Percentiles rank a stretch among this genome's conserved stretches.
Evolutionary conservation across 2,113 vertebrate genomes (phyloP).

Genomic region (Nothobranchius kuhntae): DNA sequence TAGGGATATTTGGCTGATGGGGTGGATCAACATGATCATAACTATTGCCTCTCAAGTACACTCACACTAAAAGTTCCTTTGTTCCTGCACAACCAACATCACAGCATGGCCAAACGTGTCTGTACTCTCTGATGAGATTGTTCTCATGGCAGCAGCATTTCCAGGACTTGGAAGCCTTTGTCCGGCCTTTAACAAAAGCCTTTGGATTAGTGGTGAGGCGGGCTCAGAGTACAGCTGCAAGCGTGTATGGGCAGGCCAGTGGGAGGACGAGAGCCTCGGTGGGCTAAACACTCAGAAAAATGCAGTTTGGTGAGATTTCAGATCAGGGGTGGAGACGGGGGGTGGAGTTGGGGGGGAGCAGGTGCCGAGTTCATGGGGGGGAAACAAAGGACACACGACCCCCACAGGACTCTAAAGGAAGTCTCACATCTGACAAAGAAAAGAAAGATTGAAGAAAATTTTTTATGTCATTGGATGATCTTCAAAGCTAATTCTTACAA

Average conservation of each 20-base stretch:
- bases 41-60: background rate
- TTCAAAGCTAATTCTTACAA: background rate
- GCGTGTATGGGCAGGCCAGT: conserved; percentile 77
- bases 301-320: conserved; percentile 81
- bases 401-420: background rate
- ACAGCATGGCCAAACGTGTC: conserved; percentile 29
- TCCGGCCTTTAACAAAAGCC: conserved; percentile 71
- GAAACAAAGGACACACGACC: conserved; percentile 55
- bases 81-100: background rate
- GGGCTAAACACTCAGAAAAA: conserved; percentile 76
- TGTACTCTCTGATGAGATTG: conserved; percentile 55
- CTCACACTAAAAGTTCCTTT: background rate
- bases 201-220: conserved; percentile 67
- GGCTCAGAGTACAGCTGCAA: conserved; percentile 68
- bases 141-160: conserved; percentile 61
- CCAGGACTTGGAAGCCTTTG: conserved; percentile 69
- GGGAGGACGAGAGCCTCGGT: conserved; percentile 76
- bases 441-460: background rate
- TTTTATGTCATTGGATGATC: too few relatives aligned
- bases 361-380: conserved; percentile 51
- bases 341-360: conserved; percentile 9
- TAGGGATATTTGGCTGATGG: too few relatives aligned
- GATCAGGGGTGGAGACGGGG: conserved; percentile 48
- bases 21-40: too few relatives aligned
- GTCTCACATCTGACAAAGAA: too few relatives aligned